A percentile compares a stretch with the other conserved stretches of the same genome.
These are phyloP conservation scores for Pseudotriccus pelzelni DNA, from an alignment of 2,797 vertebrate genomes.

Conservation along the genomic window DNA sequence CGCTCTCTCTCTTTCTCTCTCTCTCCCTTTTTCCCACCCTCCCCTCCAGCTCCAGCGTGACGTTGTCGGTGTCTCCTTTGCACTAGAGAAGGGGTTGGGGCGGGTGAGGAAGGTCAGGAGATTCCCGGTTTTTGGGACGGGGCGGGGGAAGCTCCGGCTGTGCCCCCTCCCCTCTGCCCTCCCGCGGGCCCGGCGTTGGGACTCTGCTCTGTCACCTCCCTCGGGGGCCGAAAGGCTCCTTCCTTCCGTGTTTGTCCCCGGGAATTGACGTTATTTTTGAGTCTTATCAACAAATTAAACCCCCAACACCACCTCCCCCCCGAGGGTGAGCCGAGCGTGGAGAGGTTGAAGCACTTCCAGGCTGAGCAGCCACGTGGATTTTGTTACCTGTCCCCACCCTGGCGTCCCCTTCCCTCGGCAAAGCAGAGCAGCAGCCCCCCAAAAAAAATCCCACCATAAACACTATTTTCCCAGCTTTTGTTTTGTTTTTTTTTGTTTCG, in stretches of 20 bases:
- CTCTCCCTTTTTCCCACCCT: too few relatives aligned
- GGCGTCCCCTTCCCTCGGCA: too few relatives aligned
- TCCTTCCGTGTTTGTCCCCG: background rate
- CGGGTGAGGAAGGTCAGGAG: background rate
- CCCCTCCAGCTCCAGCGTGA: too few relatives aligned
- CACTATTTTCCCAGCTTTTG: slow-evolving; percentile 52
- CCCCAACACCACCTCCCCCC: fast-evolving
- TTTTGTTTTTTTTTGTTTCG: background rate
- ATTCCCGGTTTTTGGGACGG: background rate
- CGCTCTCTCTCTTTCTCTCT: too few relatives aligned
- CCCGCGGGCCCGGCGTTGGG: too few relatives aligned
- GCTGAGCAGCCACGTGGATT: fast-evolving
- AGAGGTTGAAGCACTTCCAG: background rate
- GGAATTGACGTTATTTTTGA: background rate
- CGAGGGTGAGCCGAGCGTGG: background rate
- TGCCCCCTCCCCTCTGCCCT: background rate
- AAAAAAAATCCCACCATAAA: background rate
- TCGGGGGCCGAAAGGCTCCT: background rate
- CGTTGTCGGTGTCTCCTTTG: too few relatives aligned
- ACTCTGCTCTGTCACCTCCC: background rate
- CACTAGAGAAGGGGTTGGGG: background rate
- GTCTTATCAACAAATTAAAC: background rate
- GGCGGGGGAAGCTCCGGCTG: background rate
- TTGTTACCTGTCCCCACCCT: background rate
- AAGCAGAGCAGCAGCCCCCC: too few relatives aligned